Evolutionary conservation across 2,797 vertebrate species (phyloP), one percentile per base, ranked within the genome.

Genomic region (Setipinna tenuifilis): DNA sequence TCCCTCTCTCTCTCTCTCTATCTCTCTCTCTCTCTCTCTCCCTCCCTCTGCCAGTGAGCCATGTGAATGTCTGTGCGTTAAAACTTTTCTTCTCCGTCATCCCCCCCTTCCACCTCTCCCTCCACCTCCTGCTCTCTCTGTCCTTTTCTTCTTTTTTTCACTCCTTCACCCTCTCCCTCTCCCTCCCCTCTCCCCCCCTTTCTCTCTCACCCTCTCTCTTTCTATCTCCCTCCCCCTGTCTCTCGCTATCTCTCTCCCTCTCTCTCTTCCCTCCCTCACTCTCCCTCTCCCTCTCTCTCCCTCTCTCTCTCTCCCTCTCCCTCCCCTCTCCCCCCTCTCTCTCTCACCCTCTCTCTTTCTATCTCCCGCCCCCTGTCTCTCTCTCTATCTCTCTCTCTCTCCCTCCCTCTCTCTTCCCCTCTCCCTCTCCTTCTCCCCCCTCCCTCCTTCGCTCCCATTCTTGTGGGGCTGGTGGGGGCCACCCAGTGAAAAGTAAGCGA

Each of bases 401-500:
- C 46, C 10, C 46, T 10, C 46, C 10, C 46, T 48, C 3, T 48
- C 46, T 48, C 10, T 48, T 10, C 10, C 46, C 10, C 46, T 48
- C 46, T 48, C 46, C 10, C 81, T 46, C 23, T 46, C 48, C 21
- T n/a, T 78, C 35, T 17, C 35, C 23, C 25, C 65, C 14, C 57
- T 58, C 57, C 14, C 82, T 86, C 86, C 3, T 25, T 31, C 65
- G 11, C 25, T 71, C 62, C 28, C 93, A 92, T 95, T 95, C 95
- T 95, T 97, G 96, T 97, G 95, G 96, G 97, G 96, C 95, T 94
- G 97, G 96, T 95, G 94, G 97, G 97, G 98, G 97, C 98, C 98
- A 99, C 97, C 98, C 98, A 94, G 97, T 97, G 98, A 97, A 98
- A 97, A 97, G 96, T 90, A 97, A 97, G 96, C 95, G 97, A 98